These are phyloP conservation scores for Petrocephalus zakoni DNA, from an alignment of 2,113 vertebrate species.

Conservation along the genomic window DNA sequence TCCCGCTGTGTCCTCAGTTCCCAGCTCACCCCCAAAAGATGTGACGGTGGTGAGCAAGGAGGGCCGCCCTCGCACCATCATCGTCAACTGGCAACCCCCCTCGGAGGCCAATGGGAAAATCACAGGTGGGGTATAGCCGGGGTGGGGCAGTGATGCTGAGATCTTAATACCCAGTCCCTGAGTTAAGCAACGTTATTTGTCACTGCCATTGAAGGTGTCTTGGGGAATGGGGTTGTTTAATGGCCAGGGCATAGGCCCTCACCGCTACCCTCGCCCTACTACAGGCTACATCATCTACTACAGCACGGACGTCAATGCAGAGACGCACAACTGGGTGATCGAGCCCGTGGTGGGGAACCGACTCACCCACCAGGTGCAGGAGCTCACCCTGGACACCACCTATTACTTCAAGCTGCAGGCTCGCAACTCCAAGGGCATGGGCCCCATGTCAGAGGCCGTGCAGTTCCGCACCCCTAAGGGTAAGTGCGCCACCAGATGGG, in stretches of 20 bases:
- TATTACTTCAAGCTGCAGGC: constrained; percentile 99
- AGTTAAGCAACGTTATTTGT: not conserved
- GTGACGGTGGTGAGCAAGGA: constrained; percentile 98
- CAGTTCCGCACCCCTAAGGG: constrained; percentile 96
- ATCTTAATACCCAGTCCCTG: not conserved
- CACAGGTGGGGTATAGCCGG: constrained; percentile 59
- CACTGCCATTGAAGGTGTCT: not conserved
- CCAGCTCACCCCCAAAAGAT: constrained; percentile 92
- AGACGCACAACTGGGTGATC: constrained; percentile 96
- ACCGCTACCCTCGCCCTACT: not conserved
- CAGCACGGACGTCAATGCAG: constrained; percentile 91
- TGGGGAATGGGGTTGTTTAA: not conserved
- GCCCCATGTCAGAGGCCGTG: constrained; percentile 93
- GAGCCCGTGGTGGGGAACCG: constrained; percentile 94
- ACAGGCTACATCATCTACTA: constrained; percentile 99
- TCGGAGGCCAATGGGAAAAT: constrained; percentile 98
- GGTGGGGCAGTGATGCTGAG: not conserved
- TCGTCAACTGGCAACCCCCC: constrained; percentile 98
- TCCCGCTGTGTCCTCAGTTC: constrained; percentile 59
- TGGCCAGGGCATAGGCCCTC: not conserved
- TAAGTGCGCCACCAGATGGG: constrained; percentile 36
- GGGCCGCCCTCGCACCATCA: constrained; percentile 91
- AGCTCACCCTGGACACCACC: constrained; percentile 88
- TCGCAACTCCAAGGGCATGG: constrained; percentile 97
- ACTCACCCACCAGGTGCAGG: constrained; percentile 95